These are phyloP conservation scores for Chelon labrosus DNA, from an alignment of 2,797 vertebrate species.

Conservation along the genomic window DNA sequence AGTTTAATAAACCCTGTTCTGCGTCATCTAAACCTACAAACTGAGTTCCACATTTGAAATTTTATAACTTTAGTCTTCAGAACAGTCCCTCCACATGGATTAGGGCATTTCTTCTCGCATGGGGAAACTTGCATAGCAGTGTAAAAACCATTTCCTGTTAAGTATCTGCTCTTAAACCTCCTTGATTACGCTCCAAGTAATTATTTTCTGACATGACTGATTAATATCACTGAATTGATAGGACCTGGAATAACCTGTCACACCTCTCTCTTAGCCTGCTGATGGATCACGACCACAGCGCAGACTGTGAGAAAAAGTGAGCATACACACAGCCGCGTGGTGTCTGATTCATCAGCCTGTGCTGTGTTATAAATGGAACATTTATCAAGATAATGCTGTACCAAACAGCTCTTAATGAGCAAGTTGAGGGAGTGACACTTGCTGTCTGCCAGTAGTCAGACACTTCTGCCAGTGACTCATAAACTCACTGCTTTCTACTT, in stretches of 20 bases:
- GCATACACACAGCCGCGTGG: too few relatives aligned
- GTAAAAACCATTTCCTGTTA: conserved; percentile 17
- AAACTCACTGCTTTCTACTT: conserved; percentile 11
- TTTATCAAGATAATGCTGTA: conserved; percentile 64
- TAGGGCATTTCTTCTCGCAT: too few relatives aligned
- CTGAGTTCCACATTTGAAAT: too few relatives aligned
- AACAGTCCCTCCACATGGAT: too few relatives aligned
- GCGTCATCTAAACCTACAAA: too few relatives aligned
- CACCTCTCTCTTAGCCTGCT: conserved; percentile 36
- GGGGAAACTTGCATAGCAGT: not conserved
- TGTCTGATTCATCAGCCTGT: conserved; percentile 1
- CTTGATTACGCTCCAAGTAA: conserved; percentile 34
- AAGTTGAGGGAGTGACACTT: conserved; percentile 41
- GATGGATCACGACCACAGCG: conserved; percentile 45
- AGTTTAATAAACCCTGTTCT: too few relatives aligned
- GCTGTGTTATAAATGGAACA: conserved; percentile 46
- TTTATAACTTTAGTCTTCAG: too few relatives aligned
- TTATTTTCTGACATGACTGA: conserved; percentile 50
- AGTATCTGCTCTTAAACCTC: conserved; percentile 13
- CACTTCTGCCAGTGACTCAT: conserved; percentile 18
- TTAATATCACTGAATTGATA: conserved; percentile 48
- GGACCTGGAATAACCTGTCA: conserved; percentile 48
- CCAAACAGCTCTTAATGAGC: conserved; percentile 65
- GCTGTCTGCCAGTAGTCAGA: conserved; percentile 42
- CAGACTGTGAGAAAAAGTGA: conserved; percentile 44